Conservation (phyloP, 2,797 vertebrate genomes). For the Melanotaenia trifasciata region DNA sequence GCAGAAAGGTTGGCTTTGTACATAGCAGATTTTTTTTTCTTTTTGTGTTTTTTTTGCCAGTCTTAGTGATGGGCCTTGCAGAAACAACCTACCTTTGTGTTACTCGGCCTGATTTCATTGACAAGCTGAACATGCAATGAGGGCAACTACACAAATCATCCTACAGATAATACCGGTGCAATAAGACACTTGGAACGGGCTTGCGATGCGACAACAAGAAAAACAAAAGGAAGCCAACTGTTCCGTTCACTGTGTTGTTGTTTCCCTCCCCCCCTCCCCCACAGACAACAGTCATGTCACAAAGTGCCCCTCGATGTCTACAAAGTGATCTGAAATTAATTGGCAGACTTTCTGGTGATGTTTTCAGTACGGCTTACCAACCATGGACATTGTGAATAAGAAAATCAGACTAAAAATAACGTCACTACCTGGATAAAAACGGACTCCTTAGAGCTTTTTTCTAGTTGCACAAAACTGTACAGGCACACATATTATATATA, state of each 20-base stretch:
- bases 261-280: slow-evolving; percentile 6
- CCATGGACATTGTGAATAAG: slow-evolving; percentile 67
- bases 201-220: slow-evolving; percentile 75
- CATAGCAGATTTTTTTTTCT: slow-evolving; percentile 49
- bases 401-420: slow-evolving; percentile 73
- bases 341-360: slow-evolving; percentile 59
- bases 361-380: slow-evolving; percentile 78
- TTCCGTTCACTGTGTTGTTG: slow-evolving; percentile 61
- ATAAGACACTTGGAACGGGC: slow-evolving; percentile 77
- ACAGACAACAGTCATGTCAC: slow-evolving; percentile 51
- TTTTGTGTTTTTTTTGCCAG: slow-evolving; percentile 26
- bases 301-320: slow-evolving; percentile 57
- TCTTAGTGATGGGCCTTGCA: slow-evolving; percentile 46
- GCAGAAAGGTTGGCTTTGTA: slow-evolving; percentile 78
- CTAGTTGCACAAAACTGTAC: slow-evolving; percentile 85
- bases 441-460: slow-evolving; percentile 76
- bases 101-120: slow-evolving; percentile 71
- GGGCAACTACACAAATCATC: slow-evolving; percentile 79
- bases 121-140: slow-evolving; percentile 86
- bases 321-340: slow-evolving; percentile 64
- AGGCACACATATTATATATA: slow-evolving; percentile 83
- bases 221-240: slow-evolving; percentile 60
- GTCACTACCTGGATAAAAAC: slow-evolving; percentile 80
- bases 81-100: slow-evolving; percentile 67
- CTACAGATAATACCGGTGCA: slow-evolving; percentile 77